A percentile compares a stretch with the other conserved stretches of the same genome.
Conservation (phyloP, 2,797 vertebrate genomes). For the Sebastes diploproa region DNA sequence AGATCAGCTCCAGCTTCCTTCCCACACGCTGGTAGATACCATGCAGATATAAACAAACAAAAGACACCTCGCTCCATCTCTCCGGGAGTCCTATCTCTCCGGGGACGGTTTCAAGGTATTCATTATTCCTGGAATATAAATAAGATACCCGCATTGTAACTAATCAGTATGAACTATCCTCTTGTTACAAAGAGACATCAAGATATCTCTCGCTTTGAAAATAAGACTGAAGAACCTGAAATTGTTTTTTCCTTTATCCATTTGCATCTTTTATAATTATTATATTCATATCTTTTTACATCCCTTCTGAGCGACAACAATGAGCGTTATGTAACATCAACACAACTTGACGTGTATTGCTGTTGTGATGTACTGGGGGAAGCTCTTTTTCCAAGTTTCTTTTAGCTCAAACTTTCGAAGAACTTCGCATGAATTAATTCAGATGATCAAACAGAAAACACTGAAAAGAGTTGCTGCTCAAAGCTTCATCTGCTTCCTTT, state of each 20-base stretch:
- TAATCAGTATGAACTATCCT: background rate
- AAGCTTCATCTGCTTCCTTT: slow-evolving; percentile 10
- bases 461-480: background rate
- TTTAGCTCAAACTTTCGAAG: background rate
- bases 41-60: slow-evolving; percentile 42
- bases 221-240: background rate
- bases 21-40: slow-evolving; percentile 23
- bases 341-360: background rate
- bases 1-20: slow-evolving; percentile 22
- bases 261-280: background rate
- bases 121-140: slow-evolving; percentile 20
- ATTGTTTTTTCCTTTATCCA: background rate
- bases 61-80: background rate
- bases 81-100: background rate
- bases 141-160: background rate
- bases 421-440: background rate
- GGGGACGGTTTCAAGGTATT: background rate
- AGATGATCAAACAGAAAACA: slow-evolving; percentile 5
- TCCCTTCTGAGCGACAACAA: background rate
- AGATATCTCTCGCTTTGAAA: background rate
- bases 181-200: background rate
- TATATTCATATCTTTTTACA: background rate
- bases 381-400: background rate
- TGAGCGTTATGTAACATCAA: background rate
- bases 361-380: background rate